Evolutionary conservation across 2,797 vertebrate species (phyloP).

Genomic region (Moxostoma hubbsi): DNA sequence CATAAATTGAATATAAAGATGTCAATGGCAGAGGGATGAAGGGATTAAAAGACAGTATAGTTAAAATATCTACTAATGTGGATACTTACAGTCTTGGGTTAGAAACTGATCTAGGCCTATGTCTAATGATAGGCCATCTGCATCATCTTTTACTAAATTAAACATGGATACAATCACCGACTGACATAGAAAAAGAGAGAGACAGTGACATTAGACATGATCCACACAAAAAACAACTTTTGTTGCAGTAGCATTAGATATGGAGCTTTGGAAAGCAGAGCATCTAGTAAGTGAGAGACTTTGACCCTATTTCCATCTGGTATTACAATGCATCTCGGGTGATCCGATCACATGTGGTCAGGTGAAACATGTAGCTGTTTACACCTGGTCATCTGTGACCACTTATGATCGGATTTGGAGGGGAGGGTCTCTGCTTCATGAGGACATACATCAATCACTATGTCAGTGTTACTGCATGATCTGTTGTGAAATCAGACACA

Average conservation of each 20-base stretch:
- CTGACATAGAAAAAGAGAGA: slow-evolving; percentile 67
- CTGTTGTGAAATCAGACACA: too few species aligned
- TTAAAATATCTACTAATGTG: neutral
- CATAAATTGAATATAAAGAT: neutral
- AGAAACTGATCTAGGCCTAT: slow-evolving; percentile 83
- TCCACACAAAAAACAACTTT: neutral
- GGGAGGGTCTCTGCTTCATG: too few species aligned
- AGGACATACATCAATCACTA: too few species aligned
- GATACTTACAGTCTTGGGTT: slow-evolving; percentile 77
- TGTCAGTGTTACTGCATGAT: too few species aligned
- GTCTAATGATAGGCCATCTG: slow-evolving; percentile 79
- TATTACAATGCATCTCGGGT: too few species aligned
- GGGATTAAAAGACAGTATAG: neutral
- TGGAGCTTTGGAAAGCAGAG: neutral
- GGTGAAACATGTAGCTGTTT: too few species aligned
- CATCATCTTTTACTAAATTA: slow-evolving; percentile 84
- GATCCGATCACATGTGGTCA: too few species aligned
- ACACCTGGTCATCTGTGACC: too few species aligned
- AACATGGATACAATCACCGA: slow-evolving; percentile 83
- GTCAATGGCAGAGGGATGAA: neutral
- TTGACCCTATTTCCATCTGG: too few species aligned
- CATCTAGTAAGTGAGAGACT: neutral
- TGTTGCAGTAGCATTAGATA: neutral
- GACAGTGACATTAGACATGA: neutral
- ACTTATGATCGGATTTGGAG: too few species aligned